Conservation (phyloP, 2,888 invertebrate species). For the Harpagoxenus sublaevis region DNA sequence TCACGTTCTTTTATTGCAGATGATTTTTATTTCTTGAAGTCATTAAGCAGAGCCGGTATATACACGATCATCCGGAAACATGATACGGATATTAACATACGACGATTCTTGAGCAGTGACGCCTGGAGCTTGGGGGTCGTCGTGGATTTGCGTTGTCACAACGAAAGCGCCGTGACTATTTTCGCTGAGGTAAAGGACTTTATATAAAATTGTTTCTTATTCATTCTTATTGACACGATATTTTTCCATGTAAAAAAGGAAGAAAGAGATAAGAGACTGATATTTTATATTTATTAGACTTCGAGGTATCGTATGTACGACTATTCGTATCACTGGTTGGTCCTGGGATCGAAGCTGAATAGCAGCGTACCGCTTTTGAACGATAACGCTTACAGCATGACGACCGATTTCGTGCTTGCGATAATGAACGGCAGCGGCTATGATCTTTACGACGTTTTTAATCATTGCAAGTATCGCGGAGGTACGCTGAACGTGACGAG, state of each 20-base stretch:
- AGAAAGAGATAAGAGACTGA: not conserved
- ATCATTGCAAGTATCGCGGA: constrained; percentile 77
- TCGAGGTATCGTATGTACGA: constrained; percentile 74
- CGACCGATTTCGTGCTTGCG: constrained; percentile 77
- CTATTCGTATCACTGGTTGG: constrained; percentile 78
- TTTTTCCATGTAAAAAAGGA: not conserved
- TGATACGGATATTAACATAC: constrained; percentile 61
- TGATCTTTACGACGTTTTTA: constrained; percentile 78
- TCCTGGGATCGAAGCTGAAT: constrained; percentile 73
- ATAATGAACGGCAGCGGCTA: constrained; percentile 62
- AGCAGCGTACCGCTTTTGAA: constrained; percentile 68
- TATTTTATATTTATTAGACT: constrained; percentile 60
- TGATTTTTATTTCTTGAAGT: constrained; percentile 72
- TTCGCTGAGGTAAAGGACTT: constrained; percentile 64
- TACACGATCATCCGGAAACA: constrained; percentile 71
- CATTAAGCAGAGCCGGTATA: constrained; percentile 73
- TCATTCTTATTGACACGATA: not conserved
- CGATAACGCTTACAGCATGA: constrained; percentile 75
- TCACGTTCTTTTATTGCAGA: constrained; percentile 57
- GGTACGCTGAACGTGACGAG: constrained; percentile 78
- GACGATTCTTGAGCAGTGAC: constrained; percentile 67
- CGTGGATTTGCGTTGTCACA: constrained; percentile 76
- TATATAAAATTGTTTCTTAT: not conserved
- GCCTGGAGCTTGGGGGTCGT: constrained; percentile 74
- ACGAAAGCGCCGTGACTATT: constrained; percentile 57